Base-by-base conservation (phyloP, 1,140 invertebrate genomes). In the Phenacoccus solenopsis region DNA sequence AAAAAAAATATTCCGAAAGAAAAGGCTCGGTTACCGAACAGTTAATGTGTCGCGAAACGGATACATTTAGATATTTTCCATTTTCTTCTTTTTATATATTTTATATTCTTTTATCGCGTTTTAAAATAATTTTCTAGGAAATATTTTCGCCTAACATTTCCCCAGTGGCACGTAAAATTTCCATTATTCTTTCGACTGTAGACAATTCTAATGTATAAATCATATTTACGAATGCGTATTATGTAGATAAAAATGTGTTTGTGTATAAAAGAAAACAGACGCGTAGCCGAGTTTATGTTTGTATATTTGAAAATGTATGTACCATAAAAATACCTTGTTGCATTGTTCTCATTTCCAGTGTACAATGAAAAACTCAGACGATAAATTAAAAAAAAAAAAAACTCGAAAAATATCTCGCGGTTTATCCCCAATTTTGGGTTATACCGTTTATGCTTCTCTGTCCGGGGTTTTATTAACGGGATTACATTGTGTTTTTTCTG, bases 201-300 rank as follows among this genome's bases (percentile, higher is more conserved):
- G 59, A 64, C 59, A 64, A 64, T 64, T 64, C 59, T 25, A 64
- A 64, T 64, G 25, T 64, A 64, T 64, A 64, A 64, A 64, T 64
- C 59, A 64, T 64, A 64, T 64, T 64, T 64, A 64, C 20, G 25
- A 49, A 64, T 20, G 25, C 13, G 59, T 64, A 64, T 64, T 64
- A 64, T 64, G 59, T 64, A 25, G 59, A 64, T 64, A 64, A 64
- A 64, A 64, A 64, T 64, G 59, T 64, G 59, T 64, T 24, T 64
- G 21, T 27, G 20, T 27, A 25, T 64, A 64, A 25, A 64, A 64
- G 59, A 4, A 49, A 49, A 49, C 38, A 49, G 38, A 64, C 25
- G 25, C 59, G 59, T 64, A 25, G 25, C 20, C 59, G 59, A 64
- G 21, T 64, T 64, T 64, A 64, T 64, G 59, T 24, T 59, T 59